These are phyloP conservation scores for Poeciliopsis presidionis DNA, from an alignment of 2,797 vertebrate species.

Conservation along the genomic window DNA sequence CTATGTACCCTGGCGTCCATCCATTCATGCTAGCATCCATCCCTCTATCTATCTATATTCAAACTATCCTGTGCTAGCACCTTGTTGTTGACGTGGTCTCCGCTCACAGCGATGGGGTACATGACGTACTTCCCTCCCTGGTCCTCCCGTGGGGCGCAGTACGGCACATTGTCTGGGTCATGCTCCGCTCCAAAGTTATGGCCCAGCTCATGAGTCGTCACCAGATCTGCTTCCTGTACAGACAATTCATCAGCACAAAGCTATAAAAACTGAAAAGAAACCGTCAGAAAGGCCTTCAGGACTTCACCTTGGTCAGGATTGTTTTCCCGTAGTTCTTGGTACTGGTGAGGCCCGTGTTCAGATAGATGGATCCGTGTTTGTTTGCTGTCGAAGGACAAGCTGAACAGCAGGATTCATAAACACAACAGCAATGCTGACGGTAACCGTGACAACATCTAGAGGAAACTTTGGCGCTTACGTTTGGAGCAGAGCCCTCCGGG, in stretches of 20 bases:
- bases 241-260: not conserved
- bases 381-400: conserved; percentile 83
- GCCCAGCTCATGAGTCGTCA: conserved; percentile 95
- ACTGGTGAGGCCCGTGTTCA: conserved; percentile 97
- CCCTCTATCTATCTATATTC: no score
- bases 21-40: no score
- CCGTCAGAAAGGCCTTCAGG: not conserved
- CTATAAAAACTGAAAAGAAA: not conserved
- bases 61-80: conserved; percentile 63
- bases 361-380: conserved; percentile 85
- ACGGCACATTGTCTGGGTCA: conserved; percentile 87
- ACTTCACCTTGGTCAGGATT: conserved; percentile 92
- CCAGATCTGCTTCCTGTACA: conserved; percentile 92
- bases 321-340: conserved; percentile 99
- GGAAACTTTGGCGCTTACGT: conserved; percentile 72
- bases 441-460: not conserved
- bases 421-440: not conserved
- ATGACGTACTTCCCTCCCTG: conserved; percentile 95
- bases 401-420: conserved; percentile 44
- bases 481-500: conserved; percentile 95
- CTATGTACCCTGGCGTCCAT: no score
- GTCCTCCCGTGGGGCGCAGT: conserved; percentile 92
- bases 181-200: conserved; percentile 98
- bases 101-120: conserved; percentile 98
- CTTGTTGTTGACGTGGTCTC: conserved; percentile 97